phyloP scores from a whole-genome alignment of 2,113 vertebrate genomes.

The Nothoprocta perdicaria region DNA sequence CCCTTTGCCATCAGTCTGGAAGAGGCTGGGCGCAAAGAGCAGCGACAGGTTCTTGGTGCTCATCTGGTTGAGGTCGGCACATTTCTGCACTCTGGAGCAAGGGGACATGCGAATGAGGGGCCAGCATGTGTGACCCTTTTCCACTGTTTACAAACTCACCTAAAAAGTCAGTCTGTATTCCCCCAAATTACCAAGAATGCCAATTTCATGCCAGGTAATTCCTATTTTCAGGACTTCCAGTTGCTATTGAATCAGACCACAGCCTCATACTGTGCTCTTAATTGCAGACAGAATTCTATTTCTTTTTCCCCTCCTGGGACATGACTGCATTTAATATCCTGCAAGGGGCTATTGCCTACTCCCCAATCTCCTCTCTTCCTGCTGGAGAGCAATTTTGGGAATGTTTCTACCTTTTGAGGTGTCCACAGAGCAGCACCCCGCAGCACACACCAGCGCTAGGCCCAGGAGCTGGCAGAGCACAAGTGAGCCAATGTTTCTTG shows the following conservation, averaged over 20 bases:
- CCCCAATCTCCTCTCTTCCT: background rate
- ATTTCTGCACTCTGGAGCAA: slow-evolving; percentile 92
- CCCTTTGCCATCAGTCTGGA: slow-evolving; percentile 96
- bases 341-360: background rate
- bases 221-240: background rate
- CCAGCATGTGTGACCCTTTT: background rate
- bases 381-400: background rate
- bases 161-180: accelerated
- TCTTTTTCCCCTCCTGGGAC: background rate
- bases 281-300: accelerated
- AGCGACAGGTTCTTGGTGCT: slow-evolving; percentile 95
- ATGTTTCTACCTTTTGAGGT: background rate
- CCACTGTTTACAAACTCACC: background rate
- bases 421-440: background rate
- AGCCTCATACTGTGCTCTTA: background rate
- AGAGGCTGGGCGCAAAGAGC: slow-evolving; percentile 96
- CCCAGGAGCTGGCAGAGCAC: background rate
- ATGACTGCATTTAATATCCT: background rate
- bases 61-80: slow-evolving; percentile 96
- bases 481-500: background rate
- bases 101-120: background rate
- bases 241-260: background rate
- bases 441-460: background rate
- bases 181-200: background rate
- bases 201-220: background rate